phyloP scores from a whole-genome alignment of 2,888 invertebrate genomes.

The Byasa hedistus region DNA sequence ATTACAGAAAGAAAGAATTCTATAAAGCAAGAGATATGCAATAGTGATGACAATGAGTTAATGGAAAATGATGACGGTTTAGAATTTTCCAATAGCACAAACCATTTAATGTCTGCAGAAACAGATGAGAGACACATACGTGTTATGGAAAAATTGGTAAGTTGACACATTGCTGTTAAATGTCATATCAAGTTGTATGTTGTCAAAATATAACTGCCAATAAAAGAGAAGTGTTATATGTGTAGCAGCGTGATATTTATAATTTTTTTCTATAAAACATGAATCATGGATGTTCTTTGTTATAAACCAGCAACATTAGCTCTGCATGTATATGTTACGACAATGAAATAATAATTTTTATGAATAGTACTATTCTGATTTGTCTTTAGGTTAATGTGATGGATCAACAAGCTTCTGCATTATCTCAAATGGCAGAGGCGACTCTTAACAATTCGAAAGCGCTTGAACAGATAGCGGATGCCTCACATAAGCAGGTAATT shows the following conservation, averaged over 20 bases:
- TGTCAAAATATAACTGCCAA: too few species aligned
- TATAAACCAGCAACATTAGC: too few species aligned
- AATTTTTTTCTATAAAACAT: too few species aligned
- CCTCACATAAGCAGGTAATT: conserved; percentile 63
- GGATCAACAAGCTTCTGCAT: conserved; percentile 63
- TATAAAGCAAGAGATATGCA: conserved; percentile 54
- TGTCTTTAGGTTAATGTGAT: conserved; percentile 57
- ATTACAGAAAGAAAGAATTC: conserved; percentile 52
- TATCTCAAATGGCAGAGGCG: conserved; percentile 62
- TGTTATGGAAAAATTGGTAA: conserved; percentile 65
- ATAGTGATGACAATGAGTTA: conserved; percentile 46
- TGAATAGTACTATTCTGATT: not conserved
- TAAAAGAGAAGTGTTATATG: too few species aligned
- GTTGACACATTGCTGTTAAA: conserved; percentile 18
- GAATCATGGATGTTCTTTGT: too few species aligned
- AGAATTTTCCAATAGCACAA: conserved; percentile 38
- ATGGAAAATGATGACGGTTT: conserved; percentile 45
- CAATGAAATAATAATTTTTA: not conserved
- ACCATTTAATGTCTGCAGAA: conserved; percentile 42
- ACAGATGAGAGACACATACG: conserved; percentile 55
- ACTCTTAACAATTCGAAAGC: conserved; percentile 59
- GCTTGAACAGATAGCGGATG: conserved; percentile 62
- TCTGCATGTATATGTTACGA: not conserved
- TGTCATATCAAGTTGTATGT: not conserved
- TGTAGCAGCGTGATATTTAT: too few species aligned